Conservation (phyloP, 2,113 vertebrate species). For the Cranoglanis bouderius region DNA sequence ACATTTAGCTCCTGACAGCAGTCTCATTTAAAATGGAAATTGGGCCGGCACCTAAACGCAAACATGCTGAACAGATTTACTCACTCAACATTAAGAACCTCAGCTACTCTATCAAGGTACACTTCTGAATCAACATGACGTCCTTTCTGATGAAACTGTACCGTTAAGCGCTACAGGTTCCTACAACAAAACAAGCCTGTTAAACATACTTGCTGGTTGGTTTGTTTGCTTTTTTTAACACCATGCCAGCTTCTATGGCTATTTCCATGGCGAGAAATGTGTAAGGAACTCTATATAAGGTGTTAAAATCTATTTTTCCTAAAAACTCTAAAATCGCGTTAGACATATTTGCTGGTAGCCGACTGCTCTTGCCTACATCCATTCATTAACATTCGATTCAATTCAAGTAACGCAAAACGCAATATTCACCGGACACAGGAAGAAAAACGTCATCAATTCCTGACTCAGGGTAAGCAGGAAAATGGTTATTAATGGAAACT, state of each 20-base stretch:
- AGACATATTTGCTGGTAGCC: background rate
- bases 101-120: background rate
- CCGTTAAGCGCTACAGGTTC: background rate
- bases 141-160: background rate
- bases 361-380: background rate
- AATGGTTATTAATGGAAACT: background rate
- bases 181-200: background rate
- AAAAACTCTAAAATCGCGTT: no score
- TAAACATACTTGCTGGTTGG: background rate
- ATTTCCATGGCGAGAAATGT: no score
- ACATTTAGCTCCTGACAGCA: slow-evolving; percentile 8
- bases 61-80: background rate
- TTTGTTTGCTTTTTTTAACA: no score
- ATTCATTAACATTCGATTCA: background rate
- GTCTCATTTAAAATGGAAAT: background rate
- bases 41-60: background rate
- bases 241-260: no score
- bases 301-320: no score
- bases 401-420: background rate
- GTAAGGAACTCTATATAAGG: no score
- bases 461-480: background rate
- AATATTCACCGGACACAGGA: background rate
- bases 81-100: background rate
- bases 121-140: background rate
- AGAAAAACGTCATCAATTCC: background rate